Base-by-base conservation (phyloP, 1,140 invertebrate genomes). In the Ephestia elutella region DNA sequence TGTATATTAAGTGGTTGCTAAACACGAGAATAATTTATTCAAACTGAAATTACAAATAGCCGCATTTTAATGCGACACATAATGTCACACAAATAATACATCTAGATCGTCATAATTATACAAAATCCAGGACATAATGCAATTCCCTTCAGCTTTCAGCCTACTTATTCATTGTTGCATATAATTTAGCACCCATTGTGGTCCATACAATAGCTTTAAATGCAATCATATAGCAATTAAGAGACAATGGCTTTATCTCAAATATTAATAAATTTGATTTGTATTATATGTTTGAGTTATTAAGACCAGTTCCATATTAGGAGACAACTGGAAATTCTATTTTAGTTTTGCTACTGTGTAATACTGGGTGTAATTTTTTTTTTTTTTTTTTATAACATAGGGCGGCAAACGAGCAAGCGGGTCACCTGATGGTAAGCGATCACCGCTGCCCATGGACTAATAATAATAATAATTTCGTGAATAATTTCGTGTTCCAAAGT, bases 151-250 rank as follows among this genome's bases (percentile, higher is more conserved):
- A 35, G 13, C 9, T 35, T 13, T 35, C 32, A 44, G 38, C 38
- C 38, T 44, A 44, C 38, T 44, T 44, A 44, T 15, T 44, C 38
- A 44, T 44, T 44, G 38, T 44, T 44, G 38, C 38, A 44, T 15
- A 44, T 44, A 44, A 44, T 44, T 44, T 44, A 44, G 38, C 38
- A 17, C 38, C n/a, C 38, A 44, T 44, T 44, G 38, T 44, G 38
- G 38, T 15, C 13, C 38, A 44, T 15, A 44, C 38, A 44, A 44
- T 44, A 44, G 38, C 38, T 15, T 44, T 44, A 44, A 44, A 44
- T 44, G 38, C n/a, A 44, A 44, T 44, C 38, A 44, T 44, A 44
- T 44, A 15, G 38, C 38, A 44, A 44, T 44, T 44, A 44, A 7
- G 38, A 44, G 38, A 44, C 38, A 44, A 44, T 44, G 38, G 38